These are phyloP conservation scores for Andrena bucephala DNA, from an alignment of 2,888 invertebrate genomes.

Conservation along the genomic window DNA sequence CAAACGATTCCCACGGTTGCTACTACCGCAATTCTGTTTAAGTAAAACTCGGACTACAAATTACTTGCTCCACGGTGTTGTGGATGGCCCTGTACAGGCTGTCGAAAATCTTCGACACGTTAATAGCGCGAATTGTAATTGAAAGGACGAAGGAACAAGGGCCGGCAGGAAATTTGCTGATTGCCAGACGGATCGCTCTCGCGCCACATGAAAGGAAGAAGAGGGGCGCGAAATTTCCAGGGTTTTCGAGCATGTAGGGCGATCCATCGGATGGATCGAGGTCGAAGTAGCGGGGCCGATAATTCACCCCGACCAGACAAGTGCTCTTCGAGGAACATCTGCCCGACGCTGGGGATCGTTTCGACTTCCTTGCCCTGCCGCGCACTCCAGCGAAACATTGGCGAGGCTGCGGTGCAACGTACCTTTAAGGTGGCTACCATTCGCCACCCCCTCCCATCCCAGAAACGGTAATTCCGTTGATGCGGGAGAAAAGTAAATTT, in stretches of 20 bases:
- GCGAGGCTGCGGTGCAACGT: slow-evolving; percentile 38
- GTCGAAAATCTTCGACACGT: background rate
- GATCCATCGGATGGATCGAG: slow-evolving; percentile 36
- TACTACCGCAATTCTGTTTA: too few relatives aligned
- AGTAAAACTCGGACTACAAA: too few relatives aligned
- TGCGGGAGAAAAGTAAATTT: slow-evolving; percentile 45
- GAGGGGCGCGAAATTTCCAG: slow-evolving; percentile 44
- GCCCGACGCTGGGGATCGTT: slow-evolving; percentile 11
- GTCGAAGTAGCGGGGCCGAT: slow-evolving; percentile 56
- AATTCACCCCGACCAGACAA: slow-evolving; percentile 62
- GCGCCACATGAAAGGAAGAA: slow-evolving; percentile 41
- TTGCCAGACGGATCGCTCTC: slow-evolving; percentile 22
- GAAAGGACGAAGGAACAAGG: background rate
- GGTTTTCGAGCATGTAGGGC: slow-evolving; percentile 39
- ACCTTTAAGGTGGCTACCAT: slow-evolving; percentile 9
- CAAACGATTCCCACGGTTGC: too few relatives aligned
- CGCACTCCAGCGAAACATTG: slow-evolving; percentile 32
- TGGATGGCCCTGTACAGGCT: too few relatives aligned
- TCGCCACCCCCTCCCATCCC: slow-evolving; percentile 5
- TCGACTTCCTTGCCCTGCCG: slow-evolving; percentile 10
- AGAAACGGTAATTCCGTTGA: slow-evolving; percentile 37
- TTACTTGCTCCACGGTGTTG: too few relatives aligned
- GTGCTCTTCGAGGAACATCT: slow-evolving; percentile 45
- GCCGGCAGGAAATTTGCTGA: slow-evolving; percentile 30
- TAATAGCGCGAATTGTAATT: background rate